phyloP scores from a whole-genome alignment of 2,113 vertebrate species.

The Uropsilus gracilis region DNA sequence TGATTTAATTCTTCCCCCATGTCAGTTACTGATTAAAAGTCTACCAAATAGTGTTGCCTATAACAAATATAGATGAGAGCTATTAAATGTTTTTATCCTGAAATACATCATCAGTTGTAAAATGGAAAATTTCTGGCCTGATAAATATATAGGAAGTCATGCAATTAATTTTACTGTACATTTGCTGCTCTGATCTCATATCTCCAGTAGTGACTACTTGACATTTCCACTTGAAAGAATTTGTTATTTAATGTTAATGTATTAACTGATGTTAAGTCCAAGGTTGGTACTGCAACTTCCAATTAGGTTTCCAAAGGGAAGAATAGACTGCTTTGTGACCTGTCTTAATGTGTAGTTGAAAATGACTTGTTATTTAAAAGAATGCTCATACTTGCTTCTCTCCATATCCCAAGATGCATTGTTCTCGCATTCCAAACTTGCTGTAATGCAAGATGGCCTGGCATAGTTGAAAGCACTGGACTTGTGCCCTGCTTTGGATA shows the following conservation, averaged over 20 bases:
- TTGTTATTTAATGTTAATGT: slow-evolving; percentile 59
- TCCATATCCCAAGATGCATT: neutral
- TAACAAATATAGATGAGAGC: slow-evolving; percentile 42
- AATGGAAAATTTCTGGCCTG: slow-evolving; percentile 43
- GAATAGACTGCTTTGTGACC: slow-evolving; percentile 21
- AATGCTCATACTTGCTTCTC: slow-evolving; percentile 8
- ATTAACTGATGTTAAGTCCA: slow-evolving; percentile 42
- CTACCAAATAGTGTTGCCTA: slow-evolving; percentile 57
- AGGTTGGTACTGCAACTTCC: slow-evolving; percentile 41
- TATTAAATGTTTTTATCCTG: slow-evolving; percentile 61
- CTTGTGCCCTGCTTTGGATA: slow-evolving; percentile 29
- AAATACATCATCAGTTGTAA: slow-evolving; percentile 52
- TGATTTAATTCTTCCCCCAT: slow-evolving; percentile 68
- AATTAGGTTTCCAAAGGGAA: slow-evolving; percentile 33
- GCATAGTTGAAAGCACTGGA: neutral
- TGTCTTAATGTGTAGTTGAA: slow-evolving; percentile 29
- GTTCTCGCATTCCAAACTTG: slow-evolving; percentile 4
- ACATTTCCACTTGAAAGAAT: slow-evolving; percentile 51
- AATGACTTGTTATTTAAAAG: slow-evolving; percentile 33
- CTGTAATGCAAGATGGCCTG: neutral
- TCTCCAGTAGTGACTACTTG: slow-evolving; percentile 53
- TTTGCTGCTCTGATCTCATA: neutral
- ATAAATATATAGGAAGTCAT: slow-evolving; percentile 39
- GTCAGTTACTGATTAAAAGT: slow-evolving; percentile 68
- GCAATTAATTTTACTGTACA: slow-evolving; percentile 47